Evolutionary conservation across 2,113 vertebrate species (phyloP), one percentile per base, ranked within the genome.

Genomic region (Psilopsiagon aymara): DNA sequence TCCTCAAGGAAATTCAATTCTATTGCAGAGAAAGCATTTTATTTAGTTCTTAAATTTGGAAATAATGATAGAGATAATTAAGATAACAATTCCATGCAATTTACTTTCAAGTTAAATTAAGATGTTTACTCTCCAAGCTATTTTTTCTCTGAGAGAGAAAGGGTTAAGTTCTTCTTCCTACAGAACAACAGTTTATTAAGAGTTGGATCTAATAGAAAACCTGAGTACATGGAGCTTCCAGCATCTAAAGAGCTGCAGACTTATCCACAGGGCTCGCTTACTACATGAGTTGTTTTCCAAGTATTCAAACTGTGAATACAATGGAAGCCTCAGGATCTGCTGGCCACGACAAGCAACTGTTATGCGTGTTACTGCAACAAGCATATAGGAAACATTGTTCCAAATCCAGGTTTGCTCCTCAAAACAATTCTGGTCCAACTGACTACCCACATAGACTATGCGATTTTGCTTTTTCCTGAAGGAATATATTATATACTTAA

Each of bases 101-200:
- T 92, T 92, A 60, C 73, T 94, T 90, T 63, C 73, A 79, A 79
- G 39, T 52, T 90, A 87, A 89, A 91, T 92, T 49, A 85, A 62
- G 86, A 79, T 73, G 70, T 80, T 91, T 93, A 73, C 75, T 88
- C 71, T 76, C 46, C 21, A 82, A 90, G 17, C 3, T 80, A 79
- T 82, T 87, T 85, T 88, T 87, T 57, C 8, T 91, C 70, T 79
- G 62, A 85, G n/a, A 70, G 5, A 75, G 31, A 71, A 95, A 21
- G 27, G 27, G 10, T 79, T 57, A 28, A 85, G 41, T 82, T 28
- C 18, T 76, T 91, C 46, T 85, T 84, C 44, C 44, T 44, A 37
- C 15, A 64, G 74, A 86, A 88, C 13, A 89, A 46, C 41, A 75
- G 28, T 6, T 77, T 75, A 81, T 52, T 77, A 64, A 39, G 17